Evolutionary conservation across 1,140 invertebrate genomes (phyloP).

Genomic region (Eriosoma lanigerum): DNA sequence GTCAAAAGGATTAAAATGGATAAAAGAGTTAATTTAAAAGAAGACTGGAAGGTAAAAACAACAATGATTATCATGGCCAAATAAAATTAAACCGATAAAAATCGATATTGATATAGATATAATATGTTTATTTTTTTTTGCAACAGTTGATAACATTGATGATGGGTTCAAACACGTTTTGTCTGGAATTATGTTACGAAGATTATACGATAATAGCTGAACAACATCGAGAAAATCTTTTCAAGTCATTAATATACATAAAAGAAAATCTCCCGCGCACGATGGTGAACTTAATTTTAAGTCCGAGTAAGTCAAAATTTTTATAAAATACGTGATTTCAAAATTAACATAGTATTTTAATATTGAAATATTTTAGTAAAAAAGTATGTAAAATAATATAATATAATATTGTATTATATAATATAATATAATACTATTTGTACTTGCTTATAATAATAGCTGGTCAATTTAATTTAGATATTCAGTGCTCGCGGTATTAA

Average conservation of each 20-base stretch:
- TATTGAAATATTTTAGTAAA: too few species aligned
- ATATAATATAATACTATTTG: too few species aligned
- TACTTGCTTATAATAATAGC: too few species aligned
- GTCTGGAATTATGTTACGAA: slow-evolving; percentile 72
- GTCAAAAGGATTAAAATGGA: slow-evolving; percentile 65
- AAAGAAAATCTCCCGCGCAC: slow-evolving; percentile 69
- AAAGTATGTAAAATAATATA: too few species aligned
- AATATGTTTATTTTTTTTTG: slow-evolving; percentile 3
- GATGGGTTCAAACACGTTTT: slow-evolving; percentile 83
- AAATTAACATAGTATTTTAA: too few species aligned
- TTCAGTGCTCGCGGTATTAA: too few species aligned
- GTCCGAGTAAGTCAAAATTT: slow-evolving; percentile 65
- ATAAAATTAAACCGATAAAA: not conserved
- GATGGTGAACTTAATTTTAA: slow-evolving; percentile 74
- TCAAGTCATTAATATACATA: slow-evolving; percentile 68
- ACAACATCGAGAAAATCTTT: slow-evolving; percentile 67
- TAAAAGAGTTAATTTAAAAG: slow-evolving; percentile 63
- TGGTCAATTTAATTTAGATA: too few species aligned
- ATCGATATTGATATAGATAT: too few species aligned
- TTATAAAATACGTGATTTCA: too few species aligned
- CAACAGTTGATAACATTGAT: slow-evolving; percentile 72
- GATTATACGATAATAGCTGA: slow-evolving; percentile 61
- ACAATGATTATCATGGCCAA: too few species aligned
- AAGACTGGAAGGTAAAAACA: slow-evolving; percentile 69
- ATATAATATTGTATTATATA: too few species aligned